Conservation (phyloP, 2,113 vertebrate genomes). For the Cygnus buccinator region DNA sequence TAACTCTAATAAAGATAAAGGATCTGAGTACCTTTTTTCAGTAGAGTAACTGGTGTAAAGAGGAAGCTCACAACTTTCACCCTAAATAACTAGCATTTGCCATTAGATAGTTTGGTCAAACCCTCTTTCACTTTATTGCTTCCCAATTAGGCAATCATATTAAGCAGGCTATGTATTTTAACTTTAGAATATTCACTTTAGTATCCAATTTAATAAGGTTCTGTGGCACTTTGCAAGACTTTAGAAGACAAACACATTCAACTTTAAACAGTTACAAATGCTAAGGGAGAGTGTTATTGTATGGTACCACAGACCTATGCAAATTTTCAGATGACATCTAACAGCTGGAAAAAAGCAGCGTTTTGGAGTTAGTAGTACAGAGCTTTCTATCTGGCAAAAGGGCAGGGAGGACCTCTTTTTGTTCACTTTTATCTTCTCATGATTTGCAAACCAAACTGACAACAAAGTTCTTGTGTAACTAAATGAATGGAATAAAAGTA, state of each 20-base stretch:
- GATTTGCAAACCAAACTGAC: not conserved
- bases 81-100: not conserved
- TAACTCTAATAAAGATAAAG: not conserved
- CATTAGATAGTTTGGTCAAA: not conserved
- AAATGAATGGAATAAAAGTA: not conserved
- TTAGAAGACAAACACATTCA: not conserved
- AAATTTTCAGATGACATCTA: not conserved
- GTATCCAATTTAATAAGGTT: not conserved
- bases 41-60: not conserved
- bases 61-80: not conserved
- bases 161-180: not conserved
- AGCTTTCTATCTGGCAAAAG: not conserved
- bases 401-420: not conserved
- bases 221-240: not conserved
- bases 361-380: not conserved
- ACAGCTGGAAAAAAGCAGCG: not conserved
- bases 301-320: not conserved
- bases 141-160: not conserved
- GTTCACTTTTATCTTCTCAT: not conserved
- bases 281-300: not conserved
- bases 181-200: not conserved
- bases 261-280: not conserved
- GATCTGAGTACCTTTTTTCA: not conserved
- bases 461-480: not conserved
- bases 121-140: not conserved